Conservation (phyloP, 2,888 invertebrate species). For the Caenorhabditis sp. region DNA sequence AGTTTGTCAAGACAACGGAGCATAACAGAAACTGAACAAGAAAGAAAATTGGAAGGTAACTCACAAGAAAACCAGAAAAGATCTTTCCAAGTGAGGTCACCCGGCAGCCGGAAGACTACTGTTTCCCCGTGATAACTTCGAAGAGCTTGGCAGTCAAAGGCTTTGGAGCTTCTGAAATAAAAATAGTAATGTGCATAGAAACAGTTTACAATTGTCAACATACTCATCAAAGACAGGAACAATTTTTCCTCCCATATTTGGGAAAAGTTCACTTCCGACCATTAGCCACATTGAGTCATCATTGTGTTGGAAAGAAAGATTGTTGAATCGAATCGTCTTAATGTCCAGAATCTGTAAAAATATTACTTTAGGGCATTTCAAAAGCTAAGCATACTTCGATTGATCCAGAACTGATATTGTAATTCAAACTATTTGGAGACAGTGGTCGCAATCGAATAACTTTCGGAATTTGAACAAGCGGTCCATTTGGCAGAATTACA, state of each 20-base stretch:
- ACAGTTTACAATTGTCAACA: constrained; percentile 1
- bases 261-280: constrained; percentile 82
- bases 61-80: constrained; percentile 72
- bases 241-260: constrained; percentile 79
- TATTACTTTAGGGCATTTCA: not conserved
- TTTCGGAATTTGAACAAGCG: constrained; percentile 75
- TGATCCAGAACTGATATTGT: constrained; percentile 76
- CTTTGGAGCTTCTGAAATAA: constrained; percentile 62
- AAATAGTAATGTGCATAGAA: not conserved
- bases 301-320: constrained; percentile 77
- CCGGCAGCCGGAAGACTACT: constrained; percentile 79
- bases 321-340: constrained; percentile 80
- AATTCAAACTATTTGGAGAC: constrained; percentile 70
- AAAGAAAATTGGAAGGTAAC: constrained; percentile 10
- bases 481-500: constrained; percentile 79
- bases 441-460: constrained; percentile 73
- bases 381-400: constrained; percentile 68
- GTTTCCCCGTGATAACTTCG: constrained; percentile 79
- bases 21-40: constrained; percentile 3
- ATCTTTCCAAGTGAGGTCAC: constrained; percentile 76
- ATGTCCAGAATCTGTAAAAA: constrained; percentile 77
- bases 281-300: constrained; percentile 82
- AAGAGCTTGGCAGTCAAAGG: constrained; percentile 81
- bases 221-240: constrained; percentile 80
- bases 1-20: too few species aligned